Conservation (phyloP, 2,888 invertebrate genomes). For the Silvanus unidentatus region DNA sequence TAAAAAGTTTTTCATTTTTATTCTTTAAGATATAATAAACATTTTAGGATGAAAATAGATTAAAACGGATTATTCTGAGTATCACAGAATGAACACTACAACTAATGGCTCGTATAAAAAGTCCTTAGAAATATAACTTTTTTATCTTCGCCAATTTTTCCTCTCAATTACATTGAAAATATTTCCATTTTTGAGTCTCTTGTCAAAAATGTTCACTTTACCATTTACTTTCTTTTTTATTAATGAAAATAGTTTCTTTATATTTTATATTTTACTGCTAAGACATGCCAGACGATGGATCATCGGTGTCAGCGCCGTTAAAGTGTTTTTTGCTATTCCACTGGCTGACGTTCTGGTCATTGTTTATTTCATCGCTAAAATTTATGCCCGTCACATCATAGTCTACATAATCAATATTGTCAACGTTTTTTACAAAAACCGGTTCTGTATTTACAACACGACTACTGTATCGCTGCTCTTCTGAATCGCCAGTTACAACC, state of each 20-base stretch:
- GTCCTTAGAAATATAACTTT: slow-evolving; percentile 39
- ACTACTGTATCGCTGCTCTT: slow-evolving; percentile 44
- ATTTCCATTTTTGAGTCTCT: slow-evolving; percentile 12
- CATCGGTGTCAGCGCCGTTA: slow-evolving; percentile 41
- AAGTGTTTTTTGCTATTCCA: slow-evolving; percentile 21
- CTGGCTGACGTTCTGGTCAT: slow-evolving; percentile 19
- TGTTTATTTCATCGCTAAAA: slow-evolving; percentile 18
- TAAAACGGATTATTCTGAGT: slow-evolving; percentile 46
- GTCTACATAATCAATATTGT: slow-evolving; percentile 31
- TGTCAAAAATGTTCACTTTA: slow-evolving; percentile 10
- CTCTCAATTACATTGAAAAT: slow-evolving; percentile 13
- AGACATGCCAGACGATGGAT: slow-evolving; percentile 49
- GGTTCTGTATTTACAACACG: slow-evolving; percentile 46
- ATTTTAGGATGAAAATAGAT: slow-evolving; percentile 33
- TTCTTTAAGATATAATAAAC: slow-evolving; percentile 11
- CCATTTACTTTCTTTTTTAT: too few relatives aligned
- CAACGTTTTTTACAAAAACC: slow-evolving; percentile 43
- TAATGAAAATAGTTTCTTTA: slow-evolving; percentile 10
- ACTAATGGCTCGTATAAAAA: slow-evolving; percentile 48
- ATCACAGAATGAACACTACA: slow-evolving; percentile 50
- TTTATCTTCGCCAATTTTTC: slow-evolving; percentile 13
- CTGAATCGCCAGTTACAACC: slow-evolving; percentile 42
- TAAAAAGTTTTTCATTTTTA: too few relatives aligned
- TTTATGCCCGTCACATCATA: slow-evolving; percentile 18
- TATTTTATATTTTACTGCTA: slow-evolving; percentile 36